Evolutionary conservation across 1,140 invertebrate species (phyloP).

Genomic region (Mercenaria mercenaria): DNA sequence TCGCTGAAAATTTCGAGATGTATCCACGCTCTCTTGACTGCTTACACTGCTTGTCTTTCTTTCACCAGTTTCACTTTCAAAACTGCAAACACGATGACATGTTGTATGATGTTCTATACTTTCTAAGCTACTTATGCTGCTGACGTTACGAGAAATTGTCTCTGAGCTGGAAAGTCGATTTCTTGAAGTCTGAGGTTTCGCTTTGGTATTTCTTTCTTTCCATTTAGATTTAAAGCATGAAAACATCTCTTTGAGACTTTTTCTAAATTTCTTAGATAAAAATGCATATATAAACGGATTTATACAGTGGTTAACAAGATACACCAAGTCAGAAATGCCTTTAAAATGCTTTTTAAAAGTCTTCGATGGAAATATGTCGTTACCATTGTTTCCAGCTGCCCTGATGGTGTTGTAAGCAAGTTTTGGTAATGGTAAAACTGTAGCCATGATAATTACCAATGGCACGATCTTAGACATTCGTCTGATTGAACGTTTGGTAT

Average conservation of each 20-base stretch:
- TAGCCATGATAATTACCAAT: conserved; percentile 47
- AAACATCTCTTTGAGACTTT: conserved; percentile 39
- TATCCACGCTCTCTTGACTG: background rate
- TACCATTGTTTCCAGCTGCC: background rate
- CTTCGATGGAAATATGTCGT: background rate
- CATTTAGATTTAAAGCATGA: background rate
- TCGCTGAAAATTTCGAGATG: background rate
- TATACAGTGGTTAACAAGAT: conserved; percentile 32
- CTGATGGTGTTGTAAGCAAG: conserved; percentile 15
- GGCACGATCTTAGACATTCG: conserved; percentile 52
- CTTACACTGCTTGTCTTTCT: background rate
- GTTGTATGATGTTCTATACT: background rate
- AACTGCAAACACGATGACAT: background rate
- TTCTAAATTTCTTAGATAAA: conserved; percentile 54
- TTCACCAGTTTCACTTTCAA: background rate
- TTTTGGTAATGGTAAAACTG: conserved; percentile 46
- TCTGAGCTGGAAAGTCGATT: background rate
- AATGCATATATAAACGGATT: conserved; percentile 58
- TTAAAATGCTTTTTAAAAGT: conserved; percentile 22
- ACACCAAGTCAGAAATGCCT: conserved; percentile 1
- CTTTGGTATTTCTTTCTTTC: background rate
- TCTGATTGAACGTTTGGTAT: conserved; percentile 8
- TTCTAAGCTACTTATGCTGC: background rate
- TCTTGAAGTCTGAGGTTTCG: background rate
- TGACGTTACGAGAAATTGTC: background rate